Percentiles rank a stretch among this genome's conserved stretches.
Evolutionary conservation across 2,888 invertebrate genomes (phyloP).

Genomic region (Rotaria sp.): DNA sequence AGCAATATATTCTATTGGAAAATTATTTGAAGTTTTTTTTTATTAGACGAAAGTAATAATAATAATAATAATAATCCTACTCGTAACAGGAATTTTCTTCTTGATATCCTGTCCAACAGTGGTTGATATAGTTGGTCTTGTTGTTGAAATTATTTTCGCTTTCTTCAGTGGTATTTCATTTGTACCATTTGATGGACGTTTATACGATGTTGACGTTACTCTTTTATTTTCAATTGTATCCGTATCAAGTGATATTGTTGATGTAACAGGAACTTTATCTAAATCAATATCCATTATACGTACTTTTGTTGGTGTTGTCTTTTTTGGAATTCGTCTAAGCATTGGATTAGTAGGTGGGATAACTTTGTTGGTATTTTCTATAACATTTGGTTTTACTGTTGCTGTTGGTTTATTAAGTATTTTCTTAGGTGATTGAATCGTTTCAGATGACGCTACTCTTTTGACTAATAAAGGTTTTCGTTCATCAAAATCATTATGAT

Average conservation of each 20-base stretch:
- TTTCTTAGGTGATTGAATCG: neutral
- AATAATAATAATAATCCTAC: neutral
- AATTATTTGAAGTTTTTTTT: too few species aligned
- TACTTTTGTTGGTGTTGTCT: neutral
- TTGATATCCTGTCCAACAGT: neutral
- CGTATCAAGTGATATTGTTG: neutral
- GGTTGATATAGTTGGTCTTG: neutral
- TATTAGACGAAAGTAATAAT: too few species aligned
- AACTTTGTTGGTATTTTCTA: neutral
- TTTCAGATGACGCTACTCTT: neutral
- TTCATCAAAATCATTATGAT: conserved; percentile 1
- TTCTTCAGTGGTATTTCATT: neutral
- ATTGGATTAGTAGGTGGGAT: neutral
- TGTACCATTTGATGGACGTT: neutral
- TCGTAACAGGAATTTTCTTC: neutral
- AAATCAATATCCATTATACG: neutral
- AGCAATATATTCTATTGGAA: too few species aligned
- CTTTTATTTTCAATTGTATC: neutral
- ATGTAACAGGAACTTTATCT: neutral
- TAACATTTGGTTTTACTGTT: neutral
- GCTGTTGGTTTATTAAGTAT: neutral
- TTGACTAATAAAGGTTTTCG: neutral
- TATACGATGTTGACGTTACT: neutral
- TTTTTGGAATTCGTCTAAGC: neutral
- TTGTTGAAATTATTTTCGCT: neutral